A percentile compares a stretch with the other conserved stretches of the same genome.
Evolutionary conservation across 2,797 vertebrate species (phyloP).

Genomic region (Synanceia verrucosa): DNA sequence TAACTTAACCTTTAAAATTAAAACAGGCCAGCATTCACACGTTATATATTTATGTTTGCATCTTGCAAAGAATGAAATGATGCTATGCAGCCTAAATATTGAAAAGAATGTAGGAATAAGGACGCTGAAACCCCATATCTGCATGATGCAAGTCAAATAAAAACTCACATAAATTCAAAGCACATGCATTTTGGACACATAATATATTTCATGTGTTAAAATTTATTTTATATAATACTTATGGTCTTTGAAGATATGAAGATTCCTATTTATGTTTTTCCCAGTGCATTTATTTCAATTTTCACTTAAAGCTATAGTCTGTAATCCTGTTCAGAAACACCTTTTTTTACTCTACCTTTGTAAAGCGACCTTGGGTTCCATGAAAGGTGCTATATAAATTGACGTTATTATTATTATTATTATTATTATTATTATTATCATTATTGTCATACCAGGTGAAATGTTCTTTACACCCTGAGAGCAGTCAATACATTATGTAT

Average conservation of each 20-base stretch:
- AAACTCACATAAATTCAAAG: conserved; percentile 32
- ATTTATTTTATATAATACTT: neutral
- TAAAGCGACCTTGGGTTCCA: no score
- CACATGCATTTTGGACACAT: conserved; percentile 43
- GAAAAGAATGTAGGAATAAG: neutral
- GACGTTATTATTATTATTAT: no score
- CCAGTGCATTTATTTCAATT: conserved; percentile 1
- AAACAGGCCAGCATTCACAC: neutral
- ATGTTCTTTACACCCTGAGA: no score
- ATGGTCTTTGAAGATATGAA: conserved; percentile 13
- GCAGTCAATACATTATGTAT: no score
- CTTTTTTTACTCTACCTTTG: no score
- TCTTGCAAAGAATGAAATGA: neutral
- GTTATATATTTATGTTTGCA: neutral
- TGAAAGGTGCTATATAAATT: no score
- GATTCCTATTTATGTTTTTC: conserved; percentile 17
- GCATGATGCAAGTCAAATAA: conserved; percentile 16
- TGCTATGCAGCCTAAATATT: neutral
- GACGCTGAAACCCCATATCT: conserved; percentile 26
- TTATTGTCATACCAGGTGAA: no score
- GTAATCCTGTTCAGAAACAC: no score
- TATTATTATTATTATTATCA: no score
- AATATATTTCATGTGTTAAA: conserved; percentile 26
- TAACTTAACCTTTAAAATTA: neutral
- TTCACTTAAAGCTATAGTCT: no score